These are phyloP conservation scores for Penaeus vannamei DNA, from an alignment of 1,140 invertebrate species.

Conservation along the genomic window DNA sequence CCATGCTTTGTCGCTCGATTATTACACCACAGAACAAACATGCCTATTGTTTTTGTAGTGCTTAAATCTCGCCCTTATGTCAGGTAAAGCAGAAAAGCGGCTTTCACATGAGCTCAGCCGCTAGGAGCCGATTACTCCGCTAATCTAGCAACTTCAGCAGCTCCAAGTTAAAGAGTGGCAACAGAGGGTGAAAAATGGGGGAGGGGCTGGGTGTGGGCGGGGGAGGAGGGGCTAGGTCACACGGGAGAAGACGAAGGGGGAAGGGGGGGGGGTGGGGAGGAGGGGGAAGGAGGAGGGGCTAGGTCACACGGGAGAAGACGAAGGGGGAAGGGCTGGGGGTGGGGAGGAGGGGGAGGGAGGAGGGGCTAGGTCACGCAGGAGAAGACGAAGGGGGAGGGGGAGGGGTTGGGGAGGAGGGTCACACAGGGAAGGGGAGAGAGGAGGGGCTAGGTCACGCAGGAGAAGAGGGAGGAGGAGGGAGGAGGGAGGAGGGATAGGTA, in stretches of 20 bases:
- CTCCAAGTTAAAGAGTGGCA: slow-evolving; percentile 31
- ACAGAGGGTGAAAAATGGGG: not conserved
- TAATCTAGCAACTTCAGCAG: slow-evolving; percentile 45
- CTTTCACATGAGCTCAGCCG: slow-evolving; percentile 31
- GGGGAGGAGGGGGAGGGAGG: not conserved
- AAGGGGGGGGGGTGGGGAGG: too few relatives aligned
- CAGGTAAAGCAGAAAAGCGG: slow-evolving; percentile 46
- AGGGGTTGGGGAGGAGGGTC: not conserved
- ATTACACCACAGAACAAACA: slow-evolving; percentile 42
- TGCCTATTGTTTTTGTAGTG: slow-evolving; percentile 40
- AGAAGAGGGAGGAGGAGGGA: not conserved
- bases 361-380: too few relatives aligned
- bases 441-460: not conserved
- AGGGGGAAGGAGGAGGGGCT: too few relatives aligned
- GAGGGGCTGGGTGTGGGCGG: not conserved
- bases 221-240: too few relatives aligned
- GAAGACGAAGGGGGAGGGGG: not conserved
- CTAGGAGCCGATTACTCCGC: slow-evolving; percentile 40
- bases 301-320: too few relatives aligned
- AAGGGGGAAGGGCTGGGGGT: too few relatives aligned
- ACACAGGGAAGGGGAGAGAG: not conserved
- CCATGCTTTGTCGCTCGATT: not conserved
- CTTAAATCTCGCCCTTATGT: slow-evolving; percentile 50
- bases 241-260: too few relatives aligned
- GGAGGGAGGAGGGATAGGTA: not conserved